Base-by-base conservation (phyloP, 2,113 vertebrate species). In the Chascanopsetta lugubris region DNA sequence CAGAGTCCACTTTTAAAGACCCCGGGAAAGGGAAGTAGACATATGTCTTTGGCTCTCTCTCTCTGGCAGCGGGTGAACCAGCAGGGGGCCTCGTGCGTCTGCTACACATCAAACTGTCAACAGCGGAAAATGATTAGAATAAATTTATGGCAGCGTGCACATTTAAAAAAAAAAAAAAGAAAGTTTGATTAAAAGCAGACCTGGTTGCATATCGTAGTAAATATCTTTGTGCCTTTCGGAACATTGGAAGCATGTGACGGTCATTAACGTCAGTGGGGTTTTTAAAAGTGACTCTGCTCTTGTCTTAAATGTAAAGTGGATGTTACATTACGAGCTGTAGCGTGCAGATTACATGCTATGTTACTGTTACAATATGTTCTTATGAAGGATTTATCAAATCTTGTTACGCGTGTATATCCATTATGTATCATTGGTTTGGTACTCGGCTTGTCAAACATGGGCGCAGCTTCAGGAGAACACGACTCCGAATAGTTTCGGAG, bases 151-250 rank as follows among this genome's bases (percentile, higher is more conserved):
- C 59, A 63, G 48, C 36, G 13, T 32, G 61, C 46, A 69, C 45
- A 69, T 49, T n/a, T n/a, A n/a, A n/a, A n/a, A 47, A 43, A 54
- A 67, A 74, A 53, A 21, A 47, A 5, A 67, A 69, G 43, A 30
- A 45, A n/a, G 26, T 10, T 38, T 75, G 24, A 66, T 63, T 64
- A 46, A 68, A 68, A 10, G 13, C 34, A 55, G 55, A 64, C 24
- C 10, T 11, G 5, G 27, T 77, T 45, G 53, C 45, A 65, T 51
- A 42, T 60, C 57, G 22, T 26, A 43, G 22, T 50, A 10, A 54
- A 54, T 64, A 53, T 80, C 12, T 54, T 57, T 73, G 61, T 85
- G 79, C 84, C 80, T 85, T 81, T 68, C 22, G 73, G 5, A 5
- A 60, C 65, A 68, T 50, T 71, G 30, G 60, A 47, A 60, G 30